phyloP scores from a whole-genome alignment of 2,113 vertebrate genomes.

The Axis porcinus region DNA sequence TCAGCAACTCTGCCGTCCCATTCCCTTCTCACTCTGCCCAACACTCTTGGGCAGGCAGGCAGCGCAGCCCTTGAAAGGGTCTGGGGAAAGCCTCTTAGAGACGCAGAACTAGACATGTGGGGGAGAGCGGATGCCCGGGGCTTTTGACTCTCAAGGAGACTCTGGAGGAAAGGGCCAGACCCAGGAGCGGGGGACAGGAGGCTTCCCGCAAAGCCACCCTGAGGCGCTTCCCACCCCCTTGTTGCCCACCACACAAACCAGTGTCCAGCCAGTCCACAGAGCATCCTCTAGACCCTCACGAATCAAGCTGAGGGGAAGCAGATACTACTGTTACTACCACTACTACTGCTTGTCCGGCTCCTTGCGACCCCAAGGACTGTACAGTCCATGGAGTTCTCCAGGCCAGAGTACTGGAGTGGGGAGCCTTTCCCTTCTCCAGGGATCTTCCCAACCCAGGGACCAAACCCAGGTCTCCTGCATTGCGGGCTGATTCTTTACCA shows the following conservation, averaged over 20 bases:
- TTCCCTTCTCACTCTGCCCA: background rate
- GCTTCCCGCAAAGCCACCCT: background rate
- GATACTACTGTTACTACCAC: background rate
- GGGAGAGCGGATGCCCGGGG: background rate
- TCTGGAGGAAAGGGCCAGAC: background rate
- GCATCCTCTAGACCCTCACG: background rate
- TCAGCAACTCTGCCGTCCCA: background rate
- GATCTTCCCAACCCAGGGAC: background rate
- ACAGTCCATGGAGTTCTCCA: background rate
- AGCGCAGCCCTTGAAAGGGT: background rate
- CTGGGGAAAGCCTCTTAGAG: background rate
- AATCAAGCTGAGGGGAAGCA: background rate
- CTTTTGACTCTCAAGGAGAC: background rate
- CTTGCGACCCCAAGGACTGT: fast-evolving
- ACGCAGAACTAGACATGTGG: fast-evolving
- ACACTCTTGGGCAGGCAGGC: background rate
- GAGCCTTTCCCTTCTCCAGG: background rate
- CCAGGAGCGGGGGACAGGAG: fast-evolving
- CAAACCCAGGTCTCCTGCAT: fast-evolving
- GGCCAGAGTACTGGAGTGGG: background rate
- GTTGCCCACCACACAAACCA: too few relatives aligned
- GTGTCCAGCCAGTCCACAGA: background rate
- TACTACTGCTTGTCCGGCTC: fast-evolving
- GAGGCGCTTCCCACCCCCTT: background rate
- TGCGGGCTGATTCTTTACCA: background rate